Percentiles rank a stretch among this genome's conserved stretches.
Evolutionary conservation across 2,888 invertebrate species (phyloP).

Genomic region (Syrphus vitripennis): DNA sequence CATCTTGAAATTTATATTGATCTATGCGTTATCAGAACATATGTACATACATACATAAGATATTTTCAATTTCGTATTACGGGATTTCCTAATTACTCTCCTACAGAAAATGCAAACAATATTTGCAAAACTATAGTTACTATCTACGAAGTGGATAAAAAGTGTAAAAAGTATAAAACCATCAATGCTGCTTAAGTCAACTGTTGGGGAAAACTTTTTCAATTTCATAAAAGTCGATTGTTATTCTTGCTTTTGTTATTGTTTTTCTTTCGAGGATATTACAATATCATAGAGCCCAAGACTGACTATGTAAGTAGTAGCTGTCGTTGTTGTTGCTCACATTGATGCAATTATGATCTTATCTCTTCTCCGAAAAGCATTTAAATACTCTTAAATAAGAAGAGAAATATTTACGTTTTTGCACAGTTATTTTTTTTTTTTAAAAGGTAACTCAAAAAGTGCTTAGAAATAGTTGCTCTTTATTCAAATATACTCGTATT

Average conservation of each 20-base stretch:
- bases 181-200: not conserved
- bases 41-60: too few species aligned
- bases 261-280: not conserved
- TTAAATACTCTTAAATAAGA: too few species aligned
- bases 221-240: constrained; percentile 14
- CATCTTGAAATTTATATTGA: too few species aligned
- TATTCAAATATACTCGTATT: too few species aligned
- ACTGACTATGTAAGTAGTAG: not conserved
- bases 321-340: not conserved
- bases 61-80: not conserved
- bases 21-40: too few species aligned
- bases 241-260: constrained; percentile 3
- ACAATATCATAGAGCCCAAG: too few species aligned
- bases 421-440: too few species aligned
- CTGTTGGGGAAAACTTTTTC: constrained; percentile 1
- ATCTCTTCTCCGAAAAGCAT: too few species aligned
- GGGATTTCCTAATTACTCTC: not conserved
- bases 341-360: not conserved
- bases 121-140: not conserved
- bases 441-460: too few species aligned
- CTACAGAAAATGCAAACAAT: not conserved
- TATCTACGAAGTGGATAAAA: not conserved
- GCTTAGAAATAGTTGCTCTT: too few species aligned
- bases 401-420: too few species aligned
- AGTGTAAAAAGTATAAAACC: not conserved